Base-by-base conservation (phyloP, 2,888 invertebrate genomes). In the Sisyra nigra region DNA sequence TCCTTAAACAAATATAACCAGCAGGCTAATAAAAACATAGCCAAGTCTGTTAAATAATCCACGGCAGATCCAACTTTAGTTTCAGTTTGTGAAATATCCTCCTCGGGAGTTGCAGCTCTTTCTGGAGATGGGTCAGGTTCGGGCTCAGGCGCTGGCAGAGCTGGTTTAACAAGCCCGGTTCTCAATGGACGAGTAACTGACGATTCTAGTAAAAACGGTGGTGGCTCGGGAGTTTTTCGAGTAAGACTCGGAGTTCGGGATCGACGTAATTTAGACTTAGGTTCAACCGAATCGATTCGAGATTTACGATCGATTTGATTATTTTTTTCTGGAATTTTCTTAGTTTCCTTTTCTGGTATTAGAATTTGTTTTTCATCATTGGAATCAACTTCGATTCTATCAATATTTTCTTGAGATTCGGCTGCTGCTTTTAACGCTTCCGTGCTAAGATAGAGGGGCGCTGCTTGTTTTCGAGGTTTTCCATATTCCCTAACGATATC, bases 1-100 rank as follows among this genome's bases (percentile, higher is more conserved):
- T 82, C 82, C 54, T 80, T 80, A 55, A 85, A 86, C 44, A 85
- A 62, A 61, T 85, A 87, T 30, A 86, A 69, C 75, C 85, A 87
- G 58, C 80, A 76, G 17, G 87, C 86, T 10, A 85, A 72, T 31
- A 77, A 50, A 46, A 87, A 71, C 53, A 87, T 69, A 34, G 80
- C 77, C 45, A 84, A 58, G 58, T 87, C 86, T 1, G 81, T 81
- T 17, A 75, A 62, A 55, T 82, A 85, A 55, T 78, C 80, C 17
- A 85, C 65, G 1, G 72, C 74, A 2, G 78, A 71, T 48, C 77
- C 71, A 1, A 83, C 80, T 50, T 75, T 79, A 29, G 68, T 67
- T 53, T 78, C 74, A 1, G 81, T 76, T 53, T 74, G 68, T 48
- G 72, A 67, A 24, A 24, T 67, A 50, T 71, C 68, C 45, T 69